A percentile compares a stretch with the other conserved stretches of the same genome.
phyloP scores from a whole-genome alignment of 2,888 invertebrate species.

The Tuberolachnus salignus region DNA sequence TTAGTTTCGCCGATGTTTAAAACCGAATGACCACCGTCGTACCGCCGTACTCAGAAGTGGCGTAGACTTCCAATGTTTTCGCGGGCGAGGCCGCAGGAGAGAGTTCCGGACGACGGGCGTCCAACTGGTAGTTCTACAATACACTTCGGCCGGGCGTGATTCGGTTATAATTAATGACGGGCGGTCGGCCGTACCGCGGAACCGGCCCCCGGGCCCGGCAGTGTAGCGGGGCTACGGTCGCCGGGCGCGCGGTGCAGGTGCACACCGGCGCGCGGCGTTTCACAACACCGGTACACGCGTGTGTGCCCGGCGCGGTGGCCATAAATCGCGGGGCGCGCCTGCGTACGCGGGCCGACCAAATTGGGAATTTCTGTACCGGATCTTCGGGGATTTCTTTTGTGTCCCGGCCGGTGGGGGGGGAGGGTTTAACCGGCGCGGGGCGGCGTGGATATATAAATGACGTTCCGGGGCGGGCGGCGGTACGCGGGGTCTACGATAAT shows the following conservation, averaged over 20 bases:
- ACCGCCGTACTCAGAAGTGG: no score
- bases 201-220: background rate
- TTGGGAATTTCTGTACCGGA: constrained; percentile 17
- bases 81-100: no score
- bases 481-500: constrained; percentile 26
- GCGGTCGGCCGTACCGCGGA: background rate
- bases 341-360: background rate
- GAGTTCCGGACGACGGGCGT: background rate
- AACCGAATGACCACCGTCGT: no score
- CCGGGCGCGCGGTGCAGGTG: background rate
- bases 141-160: background rate
- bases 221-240: background rate
- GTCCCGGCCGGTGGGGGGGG: background rate
- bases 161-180: constrained; percentile 1
- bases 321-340: constrained; percentile 25
- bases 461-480: background rate
- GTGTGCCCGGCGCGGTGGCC: background rate
- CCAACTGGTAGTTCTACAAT: no score
- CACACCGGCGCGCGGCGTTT: background rate
- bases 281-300: background rate
- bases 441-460: constrained; percentile 1
- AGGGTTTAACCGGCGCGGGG: background rate
- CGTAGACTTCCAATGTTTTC: no score
- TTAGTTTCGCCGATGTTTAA: no score
- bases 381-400: constrained; percentile 50